phyloP scores from a whole-genome alignment of 2,797 vertebrate species.

The Adelosebastes latens region DNA sequence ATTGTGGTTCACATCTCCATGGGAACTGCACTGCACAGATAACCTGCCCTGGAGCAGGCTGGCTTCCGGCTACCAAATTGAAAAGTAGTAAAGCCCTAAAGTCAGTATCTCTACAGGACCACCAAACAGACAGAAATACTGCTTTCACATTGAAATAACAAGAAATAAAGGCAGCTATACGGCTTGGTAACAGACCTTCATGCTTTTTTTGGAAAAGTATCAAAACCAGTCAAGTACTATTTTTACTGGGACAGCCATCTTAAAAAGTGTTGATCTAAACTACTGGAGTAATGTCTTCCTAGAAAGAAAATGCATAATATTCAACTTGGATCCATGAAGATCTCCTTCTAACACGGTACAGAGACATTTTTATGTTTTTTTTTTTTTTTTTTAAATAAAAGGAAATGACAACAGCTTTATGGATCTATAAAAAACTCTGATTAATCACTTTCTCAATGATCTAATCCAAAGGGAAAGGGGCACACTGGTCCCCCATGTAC shows the following conservation, averaged over 20 bases:
- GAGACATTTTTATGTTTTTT: neutral
- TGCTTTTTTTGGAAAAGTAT: neutral
- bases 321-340: neutral
- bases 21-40: conserved; percentile 33
- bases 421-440: neutral
- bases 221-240: neutral
- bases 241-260: neutral
- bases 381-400: neutral
- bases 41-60: conserved; percentile 7
- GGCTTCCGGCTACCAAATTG: neutral
- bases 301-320: neutral
- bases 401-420: neutral
- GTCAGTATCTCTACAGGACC: neutral
- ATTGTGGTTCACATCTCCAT: conserved; percentile 50
- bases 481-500: neutral
- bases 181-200: neutral
- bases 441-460: neutral
- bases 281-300: neutral
- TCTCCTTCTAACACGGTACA: neutral
- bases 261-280: neutral
- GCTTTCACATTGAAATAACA: neutral
- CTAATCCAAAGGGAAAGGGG: too few species aligned
- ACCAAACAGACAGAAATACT: neutral
- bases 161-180: neutral
- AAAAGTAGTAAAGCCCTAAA: conserved; percentile 3